Percentiles rank a stretch among this genome's conserved stretches.
Conservation (phyloP, 2,888 invertebrate genomes). For the Elegia similella region DNA sequence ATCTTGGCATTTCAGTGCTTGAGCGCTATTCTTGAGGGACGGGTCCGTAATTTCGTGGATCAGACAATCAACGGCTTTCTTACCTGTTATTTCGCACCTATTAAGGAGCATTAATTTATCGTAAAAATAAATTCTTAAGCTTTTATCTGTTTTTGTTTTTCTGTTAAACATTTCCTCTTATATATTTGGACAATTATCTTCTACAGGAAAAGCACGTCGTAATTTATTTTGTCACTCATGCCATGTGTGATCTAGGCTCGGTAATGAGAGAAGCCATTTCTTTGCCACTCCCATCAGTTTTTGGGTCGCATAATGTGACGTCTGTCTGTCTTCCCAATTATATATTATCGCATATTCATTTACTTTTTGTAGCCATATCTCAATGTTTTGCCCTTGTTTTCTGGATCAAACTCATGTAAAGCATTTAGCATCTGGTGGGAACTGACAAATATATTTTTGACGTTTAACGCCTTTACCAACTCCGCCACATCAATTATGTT, state of each 20-base stretch:
- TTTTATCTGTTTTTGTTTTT: slow-evolving; percentile 20
- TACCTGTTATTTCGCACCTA: too few species aligned
- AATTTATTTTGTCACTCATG: too few species aligned
- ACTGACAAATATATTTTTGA: too few species aligned
- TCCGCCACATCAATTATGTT: background rate
- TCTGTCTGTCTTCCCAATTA: too few species aligned
- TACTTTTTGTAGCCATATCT: too few species aligned
- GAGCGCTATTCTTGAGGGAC: slow-evolving; percentile 24
- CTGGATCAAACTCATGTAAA: too few species aligned
- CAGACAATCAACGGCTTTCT: slow-evolving; percentile 32
- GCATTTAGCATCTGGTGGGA: too few species aligned
- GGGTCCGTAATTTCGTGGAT: slow-evolving; percentile 26
- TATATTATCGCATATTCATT: too few species aligned
- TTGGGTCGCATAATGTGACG: slow-evolving; percentile 26
- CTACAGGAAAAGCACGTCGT: too few species aligned
- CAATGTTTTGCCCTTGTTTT: too few species aligned
- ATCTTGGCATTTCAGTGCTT: slow-evolving; percentile 18
- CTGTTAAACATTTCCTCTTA: slow-evolving; percentile 27
- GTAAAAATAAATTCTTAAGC: slow-evolving; percentile 20
- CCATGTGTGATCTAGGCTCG: too few species aligned
- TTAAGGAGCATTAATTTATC: too few species aligned
- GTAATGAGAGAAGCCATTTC: slow-evolving; percentile 25
- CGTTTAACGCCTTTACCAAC: background rate
- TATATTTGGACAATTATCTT: slow-evolving; percentile 24
- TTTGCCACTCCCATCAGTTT: slow-evolving; percentile 25